phyloP scores from a whole-genome alignment of 2,113 vertebrate species.

The Haliaeetus leucogaster region DNA sequence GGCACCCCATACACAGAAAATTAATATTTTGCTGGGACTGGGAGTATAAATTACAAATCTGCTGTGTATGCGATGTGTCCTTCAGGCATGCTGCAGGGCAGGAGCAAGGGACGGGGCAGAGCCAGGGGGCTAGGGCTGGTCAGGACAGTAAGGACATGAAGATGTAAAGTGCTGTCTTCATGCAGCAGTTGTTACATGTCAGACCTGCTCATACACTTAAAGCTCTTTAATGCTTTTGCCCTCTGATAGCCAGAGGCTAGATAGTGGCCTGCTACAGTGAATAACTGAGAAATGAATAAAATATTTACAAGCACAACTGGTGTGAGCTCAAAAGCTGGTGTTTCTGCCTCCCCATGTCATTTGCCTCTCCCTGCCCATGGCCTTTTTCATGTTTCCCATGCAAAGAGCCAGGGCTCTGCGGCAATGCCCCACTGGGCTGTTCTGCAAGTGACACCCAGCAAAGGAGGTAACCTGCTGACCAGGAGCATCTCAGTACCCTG shows the following conservation, averaged over 20 bases:
- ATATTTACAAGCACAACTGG: neutral
- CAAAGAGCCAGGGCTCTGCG: rapidly evolving
- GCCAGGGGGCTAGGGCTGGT: neutral
- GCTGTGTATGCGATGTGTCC: rapidly evolving
- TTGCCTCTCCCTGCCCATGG: neutral
- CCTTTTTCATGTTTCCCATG: neutral
- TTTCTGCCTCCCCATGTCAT: neutral
- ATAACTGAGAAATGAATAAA: neutral
- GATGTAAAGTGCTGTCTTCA: neutral
- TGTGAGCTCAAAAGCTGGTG: neutral
- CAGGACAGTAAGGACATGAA: neutral
- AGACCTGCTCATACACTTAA: neutral
- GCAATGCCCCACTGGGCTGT: neutral
- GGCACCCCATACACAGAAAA: neutral
- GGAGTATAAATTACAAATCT: neutral
- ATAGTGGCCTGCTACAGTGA: neutral
- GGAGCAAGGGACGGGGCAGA: neutral
- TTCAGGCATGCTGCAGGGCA: neutral
- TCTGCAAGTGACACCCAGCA: neutral
- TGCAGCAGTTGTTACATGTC: neutral
- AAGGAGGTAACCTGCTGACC: neutral
- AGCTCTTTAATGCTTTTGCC: neutral
- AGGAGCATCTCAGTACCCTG: neutral
- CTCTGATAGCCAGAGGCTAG: neutral
- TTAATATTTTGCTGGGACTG: neutral